Percentiles rank a stretch among this genome's conserved stretches.
phyloP scores from a whole-genome alignment of 1,140 invertebrate genomes.

The Psix sp. region DNA sequence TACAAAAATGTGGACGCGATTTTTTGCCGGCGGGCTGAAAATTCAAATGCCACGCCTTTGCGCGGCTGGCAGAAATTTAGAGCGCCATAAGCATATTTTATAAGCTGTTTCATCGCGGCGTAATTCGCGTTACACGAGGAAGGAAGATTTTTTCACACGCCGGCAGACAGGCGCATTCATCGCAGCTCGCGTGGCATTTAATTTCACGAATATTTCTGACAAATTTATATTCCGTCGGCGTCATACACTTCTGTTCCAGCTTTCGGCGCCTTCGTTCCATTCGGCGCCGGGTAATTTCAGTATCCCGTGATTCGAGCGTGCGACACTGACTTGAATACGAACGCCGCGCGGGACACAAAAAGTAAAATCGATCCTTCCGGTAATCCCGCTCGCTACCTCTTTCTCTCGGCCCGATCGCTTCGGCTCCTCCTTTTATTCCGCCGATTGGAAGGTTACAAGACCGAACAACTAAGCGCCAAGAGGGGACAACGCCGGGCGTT shows the following conservation, averaged over 20 bases:
- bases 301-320: slow-evolving; percentile 39
- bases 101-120: slow-evolving; percentile 51
- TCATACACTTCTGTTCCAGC: slow-evolving; percentile 46
- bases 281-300: slow-evolving; percentile 34
- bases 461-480: slow-evolving; percentile 37
- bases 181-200: slow-evolving; percentile 52
- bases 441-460: slow-evolving; percentile 45
- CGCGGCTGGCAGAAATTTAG: slow-evolving; percentile 35
- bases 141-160: slow-evolving; percentile 46
- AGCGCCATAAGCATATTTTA: slow-evolving; percentile 47
- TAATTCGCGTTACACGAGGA: slow-evolving; percentile 46
- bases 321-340: slow-evolving; percentile 53
- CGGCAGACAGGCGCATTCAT: slow-evolving; percentile 42
- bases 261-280: slow-evolving; percentile 53
- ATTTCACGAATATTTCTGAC: slow-evolving; percentile 56
- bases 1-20: neutral
- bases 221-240: slow-evolving; percentile 54
- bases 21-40: slow-evolving; percentile 19
- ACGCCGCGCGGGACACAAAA: slow-evolving; percentile 12
- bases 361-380: slow-evolving; percentile 48
- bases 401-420: slow-evolving; percentile 44
- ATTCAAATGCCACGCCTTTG: slow-evolving; percentile 23
- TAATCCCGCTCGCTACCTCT: slow-evolving; percentile 11
- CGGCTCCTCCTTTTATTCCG: slow-evolving; percentile 46
- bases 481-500: slow-evolving; percentile 6